Evolutionary conservation across 2,113 vertebrate species (phyloP).

Genomic region (Paramormyrops kingsleyae): DNA sequence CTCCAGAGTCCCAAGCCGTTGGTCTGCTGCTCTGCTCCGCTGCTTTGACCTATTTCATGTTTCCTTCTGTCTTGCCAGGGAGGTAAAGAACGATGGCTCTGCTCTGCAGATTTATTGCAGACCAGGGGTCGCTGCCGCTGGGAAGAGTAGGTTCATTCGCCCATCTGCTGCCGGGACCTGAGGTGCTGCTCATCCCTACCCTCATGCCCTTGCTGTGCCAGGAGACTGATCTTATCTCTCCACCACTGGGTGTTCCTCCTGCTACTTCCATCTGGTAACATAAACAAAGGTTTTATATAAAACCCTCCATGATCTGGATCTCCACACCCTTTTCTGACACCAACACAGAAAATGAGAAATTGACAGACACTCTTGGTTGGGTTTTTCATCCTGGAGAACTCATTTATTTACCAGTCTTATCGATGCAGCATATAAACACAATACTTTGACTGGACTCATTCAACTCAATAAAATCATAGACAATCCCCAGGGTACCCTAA

Average conservation of each 20-base stretch:
- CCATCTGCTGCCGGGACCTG: not conserved
- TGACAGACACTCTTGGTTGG: not conserved
- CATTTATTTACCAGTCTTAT: not conserved
- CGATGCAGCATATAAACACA: not conserved
- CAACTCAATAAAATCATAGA: not conserved
- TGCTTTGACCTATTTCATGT: not conserved
- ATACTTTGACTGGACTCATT: not conserved
- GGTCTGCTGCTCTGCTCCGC: not conserved
- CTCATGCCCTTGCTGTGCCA: not conserved
- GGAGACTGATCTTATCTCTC: not conserved
- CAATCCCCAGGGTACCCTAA: not conserved
- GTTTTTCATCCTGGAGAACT: not conserved
- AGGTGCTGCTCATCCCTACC: not conserved
- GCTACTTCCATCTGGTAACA: not conserved
- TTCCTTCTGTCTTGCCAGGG: not conserved
- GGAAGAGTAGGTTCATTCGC: not conserved
- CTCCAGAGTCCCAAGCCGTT: not conserved
- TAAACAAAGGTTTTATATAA: not conserved
- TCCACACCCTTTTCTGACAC: not conserved
- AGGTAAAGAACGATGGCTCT: not conserved
- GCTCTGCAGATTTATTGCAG: not conserved
- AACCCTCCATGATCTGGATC: not conserved
- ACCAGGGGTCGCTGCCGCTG: not conserved
- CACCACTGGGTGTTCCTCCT: not conserved
- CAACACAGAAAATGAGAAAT: not conserved